Percentiles rank a stretch among this genome's conserved stretches.
Conservation (phyloP, 30 jellyfish, hydroid and myxozoan genomes). For the Euphysa ruthae region DNA sequence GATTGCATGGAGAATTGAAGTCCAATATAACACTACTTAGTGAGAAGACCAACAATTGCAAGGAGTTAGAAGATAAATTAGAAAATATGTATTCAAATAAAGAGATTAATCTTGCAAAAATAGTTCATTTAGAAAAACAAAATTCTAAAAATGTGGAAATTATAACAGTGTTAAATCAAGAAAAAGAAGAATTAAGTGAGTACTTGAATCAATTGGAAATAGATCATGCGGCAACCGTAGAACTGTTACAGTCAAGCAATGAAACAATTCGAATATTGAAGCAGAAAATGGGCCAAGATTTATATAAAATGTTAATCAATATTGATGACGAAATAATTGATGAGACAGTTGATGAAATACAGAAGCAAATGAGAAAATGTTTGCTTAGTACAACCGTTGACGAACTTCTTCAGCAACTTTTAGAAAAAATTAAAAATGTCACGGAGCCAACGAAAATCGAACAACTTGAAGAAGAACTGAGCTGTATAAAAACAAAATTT, state of each 20-base stretch:
- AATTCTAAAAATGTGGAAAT: no score
- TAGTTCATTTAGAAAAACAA: no score
- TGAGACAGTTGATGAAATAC: background rate
- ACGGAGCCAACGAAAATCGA: background rate
- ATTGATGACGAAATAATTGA: background rate
- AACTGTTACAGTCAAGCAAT: background rate
- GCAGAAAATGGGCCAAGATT: background rate
- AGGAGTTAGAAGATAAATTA: no score
- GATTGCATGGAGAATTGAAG: no score
- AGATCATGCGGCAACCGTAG: background rate
- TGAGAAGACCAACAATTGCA: no score
- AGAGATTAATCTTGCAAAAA: no score
- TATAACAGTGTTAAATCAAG: background rate
- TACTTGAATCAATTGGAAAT: background rate
- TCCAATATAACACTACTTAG: no score
- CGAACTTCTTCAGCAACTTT: background rate
- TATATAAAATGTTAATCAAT: background rate
- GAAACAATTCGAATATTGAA: background rate
- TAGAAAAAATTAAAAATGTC: background rate
- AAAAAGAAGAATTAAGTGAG: conserved; percentile 1
- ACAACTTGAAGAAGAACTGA: background rate
- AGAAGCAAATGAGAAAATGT: background rate
- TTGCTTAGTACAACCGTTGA: background rate
- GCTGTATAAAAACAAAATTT: no score
- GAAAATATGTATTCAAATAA: no score